Evolutionary conservation across 2,888 invertebrate genomes (phyloP).

Genomic region (Augochlorella aurata): DNA sequence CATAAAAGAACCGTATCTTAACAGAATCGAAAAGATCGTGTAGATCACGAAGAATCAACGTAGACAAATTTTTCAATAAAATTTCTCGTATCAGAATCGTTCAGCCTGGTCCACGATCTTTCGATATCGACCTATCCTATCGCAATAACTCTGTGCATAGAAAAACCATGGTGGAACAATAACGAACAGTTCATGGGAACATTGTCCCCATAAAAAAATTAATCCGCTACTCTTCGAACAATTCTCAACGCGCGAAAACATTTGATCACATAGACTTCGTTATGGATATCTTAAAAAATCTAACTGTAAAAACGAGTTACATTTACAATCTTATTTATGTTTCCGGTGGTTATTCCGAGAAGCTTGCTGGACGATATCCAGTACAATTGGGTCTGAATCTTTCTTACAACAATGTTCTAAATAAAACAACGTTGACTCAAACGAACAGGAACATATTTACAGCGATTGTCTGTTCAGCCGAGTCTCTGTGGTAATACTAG

Average conservation of each 20-base stretch:
- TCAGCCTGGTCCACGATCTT: neutral
- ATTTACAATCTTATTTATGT: neutral
- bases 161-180: slow-evolving; percentile 10
- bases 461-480: neutral
- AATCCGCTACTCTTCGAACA: neutral
- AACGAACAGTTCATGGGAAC: slow-evolving; percentile 8
- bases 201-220: neutral
- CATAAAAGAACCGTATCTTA: slow-evolving; percentile 5
- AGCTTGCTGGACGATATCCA: neutral
- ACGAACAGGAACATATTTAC: neutral
- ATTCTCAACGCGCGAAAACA: neutral
- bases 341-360: too few relatives aligned
- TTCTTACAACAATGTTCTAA: neutral
- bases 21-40: slow-evolving; percentile 7
- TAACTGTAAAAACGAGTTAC: neutral
- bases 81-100: neutral
- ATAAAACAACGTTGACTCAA: neutral
- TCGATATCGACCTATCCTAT: neutral
- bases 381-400: neutral
- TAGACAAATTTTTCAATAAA: neutral
- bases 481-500: neutral
- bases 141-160: slow-evolving; percentile 24
- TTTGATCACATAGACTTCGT: neutral
- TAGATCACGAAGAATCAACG: neutral
- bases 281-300: neutral